Conservation (phyloP, 2,113 vertebrate species). For the Apistogramma diplotaenia region DNA sequence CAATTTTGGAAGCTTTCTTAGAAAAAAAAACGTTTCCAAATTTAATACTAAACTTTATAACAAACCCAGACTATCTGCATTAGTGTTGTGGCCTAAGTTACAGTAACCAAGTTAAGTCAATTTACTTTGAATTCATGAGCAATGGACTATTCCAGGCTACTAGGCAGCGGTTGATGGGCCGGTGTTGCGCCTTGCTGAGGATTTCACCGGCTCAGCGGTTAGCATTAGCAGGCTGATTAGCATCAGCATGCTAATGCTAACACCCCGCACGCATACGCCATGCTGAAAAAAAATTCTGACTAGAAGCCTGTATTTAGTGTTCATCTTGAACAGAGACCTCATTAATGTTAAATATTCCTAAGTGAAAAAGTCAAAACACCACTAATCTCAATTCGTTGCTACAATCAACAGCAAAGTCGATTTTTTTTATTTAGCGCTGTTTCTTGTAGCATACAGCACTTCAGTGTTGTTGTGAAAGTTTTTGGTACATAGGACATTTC, state of each 20-base stretch:
- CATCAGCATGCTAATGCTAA: too few species aligned
- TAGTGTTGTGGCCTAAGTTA: not conserved
- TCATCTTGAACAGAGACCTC: conserved; percentile 7
- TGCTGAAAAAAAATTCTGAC: too few species aligned
- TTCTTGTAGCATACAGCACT: not conserved
- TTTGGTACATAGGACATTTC: not conserved
- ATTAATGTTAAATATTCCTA: not conserved
- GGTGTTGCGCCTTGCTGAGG: too few species aligned
- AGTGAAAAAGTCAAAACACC: not conserved
- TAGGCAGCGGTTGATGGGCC: too few species aligned
- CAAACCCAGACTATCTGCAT: not conserved
- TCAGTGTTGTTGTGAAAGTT: not conserved
- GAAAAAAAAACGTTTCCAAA: not conserved
- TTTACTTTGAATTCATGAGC: not conserved
- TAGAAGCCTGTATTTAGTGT: too few species aligned
- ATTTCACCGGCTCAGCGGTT: too few species aligned
- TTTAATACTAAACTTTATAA: not conserved
- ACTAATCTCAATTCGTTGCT: not conserved
- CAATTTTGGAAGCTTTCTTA: not conserved
- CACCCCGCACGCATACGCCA: too few species aligned
- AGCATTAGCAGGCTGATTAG: too few species aligned
- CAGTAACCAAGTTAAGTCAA: not conserved
- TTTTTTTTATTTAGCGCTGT: not conserved
- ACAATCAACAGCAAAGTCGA: not conserved
- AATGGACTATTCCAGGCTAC: conserved; percentile 21